These are phyloP conservation scores for Mastomys natalensis DNA, from an alignment of 2,113 vertebrate genomes.

Conservation along the genomic window DNA sequence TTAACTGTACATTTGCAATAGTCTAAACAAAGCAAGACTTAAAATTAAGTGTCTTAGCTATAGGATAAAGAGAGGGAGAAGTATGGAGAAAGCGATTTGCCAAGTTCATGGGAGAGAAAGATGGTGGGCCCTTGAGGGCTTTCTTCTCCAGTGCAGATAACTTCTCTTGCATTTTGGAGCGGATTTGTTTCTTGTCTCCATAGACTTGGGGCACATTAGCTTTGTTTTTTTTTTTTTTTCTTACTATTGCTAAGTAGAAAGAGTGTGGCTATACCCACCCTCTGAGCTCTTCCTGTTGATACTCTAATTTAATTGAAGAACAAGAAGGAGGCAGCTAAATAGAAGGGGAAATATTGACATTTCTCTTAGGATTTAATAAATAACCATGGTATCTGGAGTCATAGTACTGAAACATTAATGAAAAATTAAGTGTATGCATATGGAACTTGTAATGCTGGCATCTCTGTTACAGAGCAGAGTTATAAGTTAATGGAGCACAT, in stretches of 20 bases:
- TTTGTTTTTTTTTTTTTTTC: not conserved
- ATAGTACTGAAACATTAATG: not conserved
- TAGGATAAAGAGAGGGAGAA: not conserved
- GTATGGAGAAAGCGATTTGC: not conserved
- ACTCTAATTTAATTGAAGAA: not conserved
- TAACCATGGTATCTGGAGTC: not conserved
- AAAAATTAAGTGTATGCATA: not conserved
- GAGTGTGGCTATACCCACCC: not conserved
- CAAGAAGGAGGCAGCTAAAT: not conserved
- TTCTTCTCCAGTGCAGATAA: not conserved
- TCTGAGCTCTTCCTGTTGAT: not conserved
- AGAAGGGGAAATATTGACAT: not conserved
- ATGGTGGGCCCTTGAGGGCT: not conserved
- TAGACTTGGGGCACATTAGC: not conserved
- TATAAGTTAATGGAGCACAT: not conserved
- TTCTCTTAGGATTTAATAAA: not conserved
- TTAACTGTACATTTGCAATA: conserved; percentile 28
- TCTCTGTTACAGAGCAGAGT: not conserved
- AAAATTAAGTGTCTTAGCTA: not conserved
- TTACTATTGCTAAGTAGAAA: not conserved
- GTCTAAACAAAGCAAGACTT: not conserved
- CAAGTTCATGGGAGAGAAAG: conserved; percentile 2
- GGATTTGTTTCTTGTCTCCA: not conserved
- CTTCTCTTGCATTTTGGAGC: not conserved
- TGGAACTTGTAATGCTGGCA: not conserved